A percentile compares a stretch with the other conserved stretches of the same genome.
Conservation (phyloP, 2,797 vertebrate species). For the Spinus olivaceus region DNA sequence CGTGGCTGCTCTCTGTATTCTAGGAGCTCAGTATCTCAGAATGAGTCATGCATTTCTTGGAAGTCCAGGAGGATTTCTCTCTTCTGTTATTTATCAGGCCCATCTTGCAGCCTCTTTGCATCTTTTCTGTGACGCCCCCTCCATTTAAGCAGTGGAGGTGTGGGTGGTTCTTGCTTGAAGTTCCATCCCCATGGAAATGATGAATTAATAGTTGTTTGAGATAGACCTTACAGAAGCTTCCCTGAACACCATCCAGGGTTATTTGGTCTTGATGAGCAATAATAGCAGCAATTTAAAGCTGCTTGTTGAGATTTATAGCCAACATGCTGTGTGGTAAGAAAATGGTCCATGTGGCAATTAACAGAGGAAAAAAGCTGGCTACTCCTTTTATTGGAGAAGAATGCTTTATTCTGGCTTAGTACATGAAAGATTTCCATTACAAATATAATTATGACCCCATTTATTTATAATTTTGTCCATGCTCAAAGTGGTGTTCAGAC, state of each 20-base stretch:
- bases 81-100: background rate
- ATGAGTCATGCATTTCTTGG: background rate
- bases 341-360: conserved; percentile 1
- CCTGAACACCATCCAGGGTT: background rate
- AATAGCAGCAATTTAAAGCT: conserved; percentile 38
- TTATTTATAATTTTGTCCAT: background rate
- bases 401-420: background rate
- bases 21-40: background rate
- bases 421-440: background rate
- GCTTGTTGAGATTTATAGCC: conserved; percentile 39
- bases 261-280: conserved; percentile 43
- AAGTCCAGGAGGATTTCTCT: background rate
- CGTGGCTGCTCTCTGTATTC: background rate
- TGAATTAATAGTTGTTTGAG: conserved; percentile 28
- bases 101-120: background rate
- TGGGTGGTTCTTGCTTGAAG: background rate
- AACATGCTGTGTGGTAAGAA: background rate
- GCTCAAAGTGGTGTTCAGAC: background rate
- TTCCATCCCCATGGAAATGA: conserved; percentile 43
- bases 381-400: background rate
- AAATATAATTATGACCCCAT: background rate
- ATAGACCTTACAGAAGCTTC: background rate
- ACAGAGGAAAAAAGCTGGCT: conserved; percentile 9
- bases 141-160: background rate
- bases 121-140: background rate